Evolutionary conservation across 2,113 vertebrate species (phyloP).

Genomic region (Oceanites oceanicus): DNA sequence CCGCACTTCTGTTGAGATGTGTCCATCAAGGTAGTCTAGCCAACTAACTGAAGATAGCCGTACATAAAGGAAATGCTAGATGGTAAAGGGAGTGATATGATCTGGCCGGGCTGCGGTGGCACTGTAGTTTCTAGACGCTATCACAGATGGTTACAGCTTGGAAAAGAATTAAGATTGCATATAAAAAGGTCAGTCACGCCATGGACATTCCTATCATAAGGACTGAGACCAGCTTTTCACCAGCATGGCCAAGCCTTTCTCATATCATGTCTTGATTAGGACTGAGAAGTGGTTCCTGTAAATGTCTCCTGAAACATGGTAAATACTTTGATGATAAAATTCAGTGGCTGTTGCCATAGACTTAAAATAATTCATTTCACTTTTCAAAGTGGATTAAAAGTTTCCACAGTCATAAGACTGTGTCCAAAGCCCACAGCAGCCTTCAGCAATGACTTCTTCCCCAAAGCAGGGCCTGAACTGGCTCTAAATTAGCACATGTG

Average conservation of each 20-base stretch:
- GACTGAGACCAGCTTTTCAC: neutral
- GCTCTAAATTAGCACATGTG: neutral
- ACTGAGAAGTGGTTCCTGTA: neutral
- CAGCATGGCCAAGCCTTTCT: neutral
- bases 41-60: neutral
- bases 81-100: neutral
- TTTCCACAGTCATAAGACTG: neutral
- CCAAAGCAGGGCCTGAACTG: neutral
- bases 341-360: neutral
- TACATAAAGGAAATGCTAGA: neutral
- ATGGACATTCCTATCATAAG: neutral
- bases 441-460: neutral
- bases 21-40: neutral
- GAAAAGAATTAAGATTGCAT: neutral
- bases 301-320: neutral
- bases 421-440: neutral
- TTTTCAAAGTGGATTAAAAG: neutral
- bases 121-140: neutral
- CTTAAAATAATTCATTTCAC: neutral
- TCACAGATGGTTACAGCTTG: neutral
- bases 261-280: neutral
- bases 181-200: neutral
- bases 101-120: neutral
- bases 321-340: neutral
- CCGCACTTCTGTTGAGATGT: neutral